Base-by-base conservation (phyloP, 2,888 invertebrate species). In the Phlogophora meticulosa region DNA sequence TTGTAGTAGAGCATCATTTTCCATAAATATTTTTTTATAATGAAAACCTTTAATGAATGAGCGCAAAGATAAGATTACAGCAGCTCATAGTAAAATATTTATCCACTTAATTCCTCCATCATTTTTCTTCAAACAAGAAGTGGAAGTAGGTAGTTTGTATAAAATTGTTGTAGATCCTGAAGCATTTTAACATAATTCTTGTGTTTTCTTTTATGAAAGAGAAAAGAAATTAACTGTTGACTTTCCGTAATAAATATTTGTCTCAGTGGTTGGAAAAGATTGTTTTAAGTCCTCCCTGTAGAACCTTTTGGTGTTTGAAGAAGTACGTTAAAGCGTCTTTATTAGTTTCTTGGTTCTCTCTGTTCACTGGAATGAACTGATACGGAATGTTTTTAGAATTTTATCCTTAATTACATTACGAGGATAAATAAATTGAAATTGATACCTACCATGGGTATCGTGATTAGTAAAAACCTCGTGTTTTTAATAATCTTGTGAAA, bases 221-320 rank as follows among this genome's bases (percentile, higher is more conserved):
- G 84, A 85, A 80, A 81, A 82, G 72, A 82, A 82, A 85, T 87
- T 84, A 72, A 85, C 77, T 84, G 87, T 87, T 86, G 85, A 85
- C 86, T 89, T 76, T 81, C 58, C 67, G 77, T 80, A 80, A 84
- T 86, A 89, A 89, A 89, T 89, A 88, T 89, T 90, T 90, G 86
- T 85, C 81, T 83, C 78, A 81, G 87, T 76, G 85, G 85, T 74
- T 78, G 68, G 72, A 81, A 83, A 80, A 84, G 66, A 87, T 85
- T 86, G 85, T 88, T 85, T 85, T 80, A 85, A 86, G 81, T 82
- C 73, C 77, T 85, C 80, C 73, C 72, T 61, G 60, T 72, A 79
- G 73, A 76, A 83, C 80, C 84, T 81, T 86, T 84, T 78, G 79
- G 75, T 84, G 78, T 88, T 87, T 85, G 80, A 81, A 75, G 71